These are phyloP conservation scores for Psammodynastes pulverulentus DNA, from an alignment of 2,113 vertebrate genomes.

Conservation along the genomic window DNA sequence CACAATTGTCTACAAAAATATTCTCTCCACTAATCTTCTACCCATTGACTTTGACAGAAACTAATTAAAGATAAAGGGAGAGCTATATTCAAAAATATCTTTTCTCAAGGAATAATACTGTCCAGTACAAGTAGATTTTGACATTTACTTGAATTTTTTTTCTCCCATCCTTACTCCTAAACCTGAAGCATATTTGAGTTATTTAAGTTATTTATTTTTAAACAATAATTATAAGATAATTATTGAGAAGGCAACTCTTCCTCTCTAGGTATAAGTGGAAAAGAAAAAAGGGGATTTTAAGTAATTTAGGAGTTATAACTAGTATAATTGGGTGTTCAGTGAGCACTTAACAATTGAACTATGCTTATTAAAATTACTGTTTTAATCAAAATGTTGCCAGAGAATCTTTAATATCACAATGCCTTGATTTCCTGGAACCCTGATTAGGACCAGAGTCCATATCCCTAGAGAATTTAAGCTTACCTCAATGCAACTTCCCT, in stretches of 20 bases:
- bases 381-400: conserved; percentile 69
- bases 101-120: conserved; percentile 48
- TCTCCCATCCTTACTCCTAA: conserved; percentile 24
- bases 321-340: conserved; percentile 72
- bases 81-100: conserved; percentile 43
- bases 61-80: conserved; percentile 51
- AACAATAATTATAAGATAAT: conserved; percentile 62
- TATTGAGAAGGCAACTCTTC: conserved; percentile 41
- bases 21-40: conserved; percentile 16
- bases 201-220: not conserved
- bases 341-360: conserved; percentile 64
- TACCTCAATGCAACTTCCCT: conserved; percentile 5
- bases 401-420: conserved; percentile 75
- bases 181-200: not conserved
- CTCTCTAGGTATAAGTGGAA: conserved; percentile 48
- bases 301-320: conserved; percentile 65
- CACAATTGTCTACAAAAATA: not conserved
- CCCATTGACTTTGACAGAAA: conserved; percentile 24
- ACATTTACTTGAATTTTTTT: conserved; percentile 29
- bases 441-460: conserved; percentile 67
- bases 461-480: conserved; percentile 32
- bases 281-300: conserved; percentile 54
- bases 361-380: conserved; percentile 73
- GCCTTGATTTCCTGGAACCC: conserved; percentile 60
- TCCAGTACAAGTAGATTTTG: conserved; percentile 36